Conservation (phyloP, 2,888 invertebrate species). For the Neoaliturus tenellus region DNA sequence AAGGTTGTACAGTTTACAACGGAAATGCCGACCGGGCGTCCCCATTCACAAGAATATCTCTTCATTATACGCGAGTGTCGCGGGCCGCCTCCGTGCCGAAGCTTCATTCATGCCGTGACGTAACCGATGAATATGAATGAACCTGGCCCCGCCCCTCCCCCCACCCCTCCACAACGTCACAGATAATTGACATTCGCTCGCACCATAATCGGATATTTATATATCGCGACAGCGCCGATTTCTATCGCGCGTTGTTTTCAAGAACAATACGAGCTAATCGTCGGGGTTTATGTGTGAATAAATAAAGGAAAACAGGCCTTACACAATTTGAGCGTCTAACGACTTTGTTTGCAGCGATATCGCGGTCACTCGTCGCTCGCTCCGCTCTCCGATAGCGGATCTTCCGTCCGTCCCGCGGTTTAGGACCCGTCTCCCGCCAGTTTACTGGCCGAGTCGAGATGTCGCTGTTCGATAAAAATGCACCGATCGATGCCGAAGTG, state of each 20-base stretch:
- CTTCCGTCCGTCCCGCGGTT: not conserved
- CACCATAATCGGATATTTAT: slow-evolving; percentile 54
- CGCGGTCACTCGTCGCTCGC: not conserved
- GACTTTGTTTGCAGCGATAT: slow-evolving; percentile 37
- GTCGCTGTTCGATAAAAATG: slow-evolving; percentile 6
- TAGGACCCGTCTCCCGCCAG: not conserved
- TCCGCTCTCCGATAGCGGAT: too few relatives aligned
- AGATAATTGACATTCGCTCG: slow-evolving; percentile 51
- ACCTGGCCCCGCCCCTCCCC: slow-evolving; percentile 47
- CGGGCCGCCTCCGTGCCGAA: slow-evolving; percentile 30
- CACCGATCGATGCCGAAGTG: slow-evolving; percentile 21
- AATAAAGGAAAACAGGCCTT: slow-evolving; percentile 25
- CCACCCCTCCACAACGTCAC: slow-evolving; percentile 32
- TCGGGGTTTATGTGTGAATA: slow-evolving; percentile 40
- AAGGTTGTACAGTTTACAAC: not conserved
- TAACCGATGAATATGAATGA: slow-evolving; percentile 57
- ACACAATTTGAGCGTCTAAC: slow-evolving; percentile 47
- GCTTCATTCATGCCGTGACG: slow-evolving; percentile 50
- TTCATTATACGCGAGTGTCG: slow-evolving; percentile 39
- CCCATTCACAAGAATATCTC: slow-evolving; percentile 20
- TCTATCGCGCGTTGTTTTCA: slow-evolving; percentile 46
- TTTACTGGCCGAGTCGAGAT: slow-evolving; percentile 8
- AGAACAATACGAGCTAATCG: slow-evolving; percentile 48
- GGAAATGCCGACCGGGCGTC: not conserved
- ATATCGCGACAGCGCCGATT: slow-evolving; percentile 32